A percentile compares a stretch with the other conserved stretches of the same genome.
These are phyloP conservation scores for Microcebus murinus DNA, from an alignment of 2,113 vertebrate genomes.

Conservation along the genomic window DNA sequence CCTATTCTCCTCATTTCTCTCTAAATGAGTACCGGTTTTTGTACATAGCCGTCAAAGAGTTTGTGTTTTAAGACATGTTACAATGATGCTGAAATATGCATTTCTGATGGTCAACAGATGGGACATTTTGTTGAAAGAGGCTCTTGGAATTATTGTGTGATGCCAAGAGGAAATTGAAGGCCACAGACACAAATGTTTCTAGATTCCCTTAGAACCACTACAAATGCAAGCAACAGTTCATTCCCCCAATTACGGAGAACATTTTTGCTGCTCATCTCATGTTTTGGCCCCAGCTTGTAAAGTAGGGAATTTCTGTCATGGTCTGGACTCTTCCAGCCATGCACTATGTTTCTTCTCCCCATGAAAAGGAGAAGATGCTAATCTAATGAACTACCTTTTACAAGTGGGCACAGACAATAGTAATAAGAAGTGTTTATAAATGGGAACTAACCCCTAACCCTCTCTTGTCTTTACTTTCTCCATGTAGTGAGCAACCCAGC, in stretches of 20 bases:
- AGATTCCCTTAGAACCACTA: background rate
- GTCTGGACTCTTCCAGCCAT: background rate
- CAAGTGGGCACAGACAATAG: background rate
- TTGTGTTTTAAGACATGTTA: background rate
- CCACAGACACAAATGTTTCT: background rate
- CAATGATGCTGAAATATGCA: background rate
- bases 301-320: background rate
- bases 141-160: background rate
- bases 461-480: background rate
- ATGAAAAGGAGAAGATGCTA: background rate
- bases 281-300: background rate
- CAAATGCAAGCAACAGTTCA: background rate
- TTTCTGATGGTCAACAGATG: background rate
- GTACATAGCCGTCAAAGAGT: background rate
- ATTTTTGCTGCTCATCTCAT: background rate
- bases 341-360: background rate
- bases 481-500: background rate
- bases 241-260: background rate
- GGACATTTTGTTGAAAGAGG: background rate
- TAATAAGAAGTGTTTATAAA: background rate
- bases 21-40: background rate
- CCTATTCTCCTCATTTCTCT: background rate
- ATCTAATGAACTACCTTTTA: background rate
- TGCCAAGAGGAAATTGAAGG: background rate
- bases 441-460: background rate